Percentiles rank a stretch among this genome's conserved stretches.
Conservation (phyloP, 92 coral and sea anemone genomes). For the Hydrozoanthus gracilis region DNA sequence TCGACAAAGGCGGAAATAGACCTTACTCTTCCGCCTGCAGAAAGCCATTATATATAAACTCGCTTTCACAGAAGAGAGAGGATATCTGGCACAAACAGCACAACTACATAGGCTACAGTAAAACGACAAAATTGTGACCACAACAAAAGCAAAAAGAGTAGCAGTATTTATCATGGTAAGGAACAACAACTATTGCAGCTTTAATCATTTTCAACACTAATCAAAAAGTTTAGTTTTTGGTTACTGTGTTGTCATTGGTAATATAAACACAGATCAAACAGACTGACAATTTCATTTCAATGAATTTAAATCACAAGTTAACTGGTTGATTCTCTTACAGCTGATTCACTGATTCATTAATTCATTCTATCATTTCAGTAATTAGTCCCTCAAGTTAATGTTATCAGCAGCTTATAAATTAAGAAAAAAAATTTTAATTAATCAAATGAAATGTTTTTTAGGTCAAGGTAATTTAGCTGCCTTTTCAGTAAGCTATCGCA, state of each 20-base stretch:
- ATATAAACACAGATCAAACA: neutral
- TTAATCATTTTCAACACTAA: neutral
- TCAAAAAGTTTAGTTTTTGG: neutral
- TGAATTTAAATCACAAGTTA: neutral
- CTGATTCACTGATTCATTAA: constrained; percentile 42
- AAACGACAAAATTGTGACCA: neutral
- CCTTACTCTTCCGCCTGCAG: too few relatives aligned
- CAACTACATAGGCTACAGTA: neutral
- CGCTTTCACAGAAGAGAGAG: too few relatives aligned
- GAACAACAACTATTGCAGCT: neutral
- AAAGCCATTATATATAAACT: too few relatives aligned
- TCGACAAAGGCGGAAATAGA: neutral
- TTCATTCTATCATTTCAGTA: neutral
- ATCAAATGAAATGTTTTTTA: too few relatives aligned
- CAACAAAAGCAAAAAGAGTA: neutral
- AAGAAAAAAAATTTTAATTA: neutral
- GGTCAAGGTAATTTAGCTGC: too few relatives aligned
- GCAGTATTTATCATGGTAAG: neutral
- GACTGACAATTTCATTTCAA: neutral
- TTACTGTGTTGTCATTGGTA: neutral
- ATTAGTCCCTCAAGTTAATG: neutral
- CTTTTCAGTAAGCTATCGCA: too few relatives aligned
- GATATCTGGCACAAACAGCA: too few relatives aligned
- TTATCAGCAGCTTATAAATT: neutral
- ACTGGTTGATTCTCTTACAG: constrained; percentile 1